Evolutionary conservation across 2,113 vertebrate species (phyloP).

Genomic region (Cricetomys ansorgei): DNA sequence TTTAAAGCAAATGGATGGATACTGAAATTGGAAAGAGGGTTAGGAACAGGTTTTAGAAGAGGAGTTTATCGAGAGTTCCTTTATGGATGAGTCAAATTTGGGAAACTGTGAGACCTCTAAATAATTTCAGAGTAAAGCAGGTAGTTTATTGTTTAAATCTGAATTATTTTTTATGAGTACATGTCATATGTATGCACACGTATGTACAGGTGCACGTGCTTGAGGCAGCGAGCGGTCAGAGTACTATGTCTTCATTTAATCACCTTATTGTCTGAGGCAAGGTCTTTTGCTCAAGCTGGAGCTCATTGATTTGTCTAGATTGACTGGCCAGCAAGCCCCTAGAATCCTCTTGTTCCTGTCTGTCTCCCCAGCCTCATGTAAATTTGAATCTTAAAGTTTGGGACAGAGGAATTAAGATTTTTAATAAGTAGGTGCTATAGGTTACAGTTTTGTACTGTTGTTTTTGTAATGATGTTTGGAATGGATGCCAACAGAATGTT

Average conservation of each 20-base stretch:
- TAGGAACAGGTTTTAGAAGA: not conserved
- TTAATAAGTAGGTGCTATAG: not conserved
- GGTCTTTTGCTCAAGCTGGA: not conserved
- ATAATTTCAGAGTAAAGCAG: slow-evolving; percentile 36
- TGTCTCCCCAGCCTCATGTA: not conserved
- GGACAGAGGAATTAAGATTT: not conserved
- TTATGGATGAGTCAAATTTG: slow-evolving; percentile 5
- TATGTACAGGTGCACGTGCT: not conserved
- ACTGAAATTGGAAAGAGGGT: not conserved
- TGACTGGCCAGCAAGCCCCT: not conserved
- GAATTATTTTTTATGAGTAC: not conserved
- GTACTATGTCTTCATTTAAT: not conserved
- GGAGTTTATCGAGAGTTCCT: not conserved
- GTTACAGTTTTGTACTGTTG: not conserved
- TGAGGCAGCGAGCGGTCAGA: not conserved
- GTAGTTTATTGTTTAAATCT: slow-evolving; percentile 18
- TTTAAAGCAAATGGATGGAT: not conserved
- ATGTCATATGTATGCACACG: no score
- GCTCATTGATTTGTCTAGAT: not conserved
- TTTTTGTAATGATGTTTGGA: not conserved
- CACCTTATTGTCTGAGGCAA: not conserved
- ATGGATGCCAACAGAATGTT: not conserved
- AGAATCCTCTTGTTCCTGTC: not conserved
- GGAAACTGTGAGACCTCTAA: not conserved
- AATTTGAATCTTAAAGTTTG: not conserved